phyloP scores from a whole-genome alignment of 2,888 invertebrate genomes.

The Scaptomyza caliginosa region DNA sequence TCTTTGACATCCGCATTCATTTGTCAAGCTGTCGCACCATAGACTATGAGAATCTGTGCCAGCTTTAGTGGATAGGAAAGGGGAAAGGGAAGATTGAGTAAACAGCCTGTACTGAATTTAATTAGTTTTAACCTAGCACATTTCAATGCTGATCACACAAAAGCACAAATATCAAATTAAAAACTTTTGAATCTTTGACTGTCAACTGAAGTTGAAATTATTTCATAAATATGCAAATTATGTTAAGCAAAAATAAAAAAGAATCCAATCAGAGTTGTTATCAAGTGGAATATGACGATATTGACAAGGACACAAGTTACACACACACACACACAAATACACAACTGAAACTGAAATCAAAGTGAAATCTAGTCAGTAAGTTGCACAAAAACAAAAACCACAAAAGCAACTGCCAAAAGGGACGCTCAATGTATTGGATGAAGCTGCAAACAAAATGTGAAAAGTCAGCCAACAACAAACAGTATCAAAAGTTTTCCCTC shows the following conservation, averaged over 20 bases:
- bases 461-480: conserved; percentile 45
- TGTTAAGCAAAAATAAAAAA: conserved; percentile 18
- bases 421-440: conserved; percentile 42
- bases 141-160: conserved; percentile 36
- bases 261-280: conserved; percentile 83
- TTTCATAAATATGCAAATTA: conserved; percentile 80
- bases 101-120: conserved; percentile 51
- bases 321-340: conserved; percentile 1
- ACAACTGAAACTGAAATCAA: conserved; percentile 63
- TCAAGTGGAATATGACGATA: conserved; percentile 81
- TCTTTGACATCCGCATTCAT: conserved; percentile 80
- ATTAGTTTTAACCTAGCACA: conserved; percentile 67
- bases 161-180: conserved; percentile 44
- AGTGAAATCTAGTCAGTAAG: conserved; percentile 42
- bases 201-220: conserved; percentile 59
- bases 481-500: conserved; percentile 67
- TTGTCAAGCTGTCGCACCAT: conserved; percentile 67
- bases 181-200: conserved; percentile 47
- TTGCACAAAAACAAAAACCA: conserved; percentile 45
- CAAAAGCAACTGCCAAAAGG: conserved; percentile 49
- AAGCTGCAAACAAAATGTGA: conserved; percentile 47
- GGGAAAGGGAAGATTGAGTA: background rate
- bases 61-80: conserved; percentile 41
- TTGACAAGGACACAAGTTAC: conserved; percentile 56
- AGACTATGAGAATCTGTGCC: conserved; percentile 61